Base-by-base conservation (phyloP, 23 tunicate species). In the Styela clava region DNA sequence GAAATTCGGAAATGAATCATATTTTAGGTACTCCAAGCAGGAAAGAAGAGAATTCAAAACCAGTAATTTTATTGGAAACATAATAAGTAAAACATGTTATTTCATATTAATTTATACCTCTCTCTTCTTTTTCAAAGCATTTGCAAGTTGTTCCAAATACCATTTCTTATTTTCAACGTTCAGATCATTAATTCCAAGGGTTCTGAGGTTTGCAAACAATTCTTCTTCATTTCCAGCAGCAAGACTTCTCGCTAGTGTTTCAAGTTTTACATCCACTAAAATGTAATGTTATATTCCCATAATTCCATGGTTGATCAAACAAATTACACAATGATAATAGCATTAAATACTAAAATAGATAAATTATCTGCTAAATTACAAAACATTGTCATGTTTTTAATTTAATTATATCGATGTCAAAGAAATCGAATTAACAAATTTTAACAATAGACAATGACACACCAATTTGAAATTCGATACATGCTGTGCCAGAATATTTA, bases 191-290 rank as follows among this genome's bases (percentile, higher is more conserved):
- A 95, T 90, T 33, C 84, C 92, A 32, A 95, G 87, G 32, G 70
- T 65, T 32, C 73, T 79, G 27, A 95, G 77, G n/a, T 73, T 35
- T 31, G 44, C n/a, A 20, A 86, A 34, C 78, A 94, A 19, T 37
- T 84, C 86, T 22, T 85, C 99, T 7, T 52, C 73, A 33, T 74
- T 79, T 24, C 95, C 89, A 0, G 62, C 52, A 56, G 34, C 64
- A 7, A 95, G 62, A 33, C 73, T 85, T 24, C 61, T 33, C 27
- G 89, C 74, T 62, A 95, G 51, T 25, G 83, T 74, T 34, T 86
- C 92, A 30, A 95, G 35, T 56, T 90, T 86, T 0, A 90, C 78
- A 79, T 89, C 91, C 84, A 86, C 92, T 86, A 82, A 19, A 12
- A 12, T 44, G 12, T 63, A 61, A 31, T 23, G 23, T 0, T 33